Base-by-base conservation (phyloP, 2,797 vertebrate species). In the Pachyuromys duprasi region DNA sequence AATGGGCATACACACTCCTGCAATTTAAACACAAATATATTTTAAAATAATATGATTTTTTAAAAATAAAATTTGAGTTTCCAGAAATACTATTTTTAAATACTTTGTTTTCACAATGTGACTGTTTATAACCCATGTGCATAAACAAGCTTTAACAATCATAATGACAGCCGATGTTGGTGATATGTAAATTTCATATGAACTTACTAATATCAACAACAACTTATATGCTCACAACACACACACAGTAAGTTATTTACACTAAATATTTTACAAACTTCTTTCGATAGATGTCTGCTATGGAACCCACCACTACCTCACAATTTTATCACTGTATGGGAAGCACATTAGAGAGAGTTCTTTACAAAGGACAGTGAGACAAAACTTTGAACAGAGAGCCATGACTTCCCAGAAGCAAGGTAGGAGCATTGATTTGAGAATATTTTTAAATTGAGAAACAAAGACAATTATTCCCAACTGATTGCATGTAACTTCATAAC, bases 71-170 rank as follows among this genome's bases (percentile, higher is more conserved):
- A 90, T 94, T 95, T 79, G 1, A 11, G 79, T 82, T 63, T 88
- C 26, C 11, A 81, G 69, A 63, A 75, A 53, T 92, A 90, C 18
- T 81, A 76, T 36, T 86, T 97, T 76, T 55, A 97, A 96, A 97
- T 95, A 8, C 17, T 55, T 80, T 62, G 36, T 84, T 81, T 93
- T 92, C 28, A 75, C 93, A 90, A 87, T 53, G 22, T 93, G 65
- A 95, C 96, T 96, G 75, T 28, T 89, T 97, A 63, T 96, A 86
- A 55, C 94, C n/a, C 20, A 89, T 45, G 8, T 89, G 49, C 89
- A 76, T 92, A 65, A 94, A 82, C 86, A 93, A 89, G 81, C 5
- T 55, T 0, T 76, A 80, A 91, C 94, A 87, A 72, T 33, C 94
- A 24, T 57, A 78, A 87, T 72, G 31, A 82, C 0, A 91, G 57